A percentile compares a stretch with the other conserved stretches of the same genome.
Evolutionary conservation across 2,797 vertebrate genomes (phyloP).

Genomic region (Mallotus villosus): DNA sequence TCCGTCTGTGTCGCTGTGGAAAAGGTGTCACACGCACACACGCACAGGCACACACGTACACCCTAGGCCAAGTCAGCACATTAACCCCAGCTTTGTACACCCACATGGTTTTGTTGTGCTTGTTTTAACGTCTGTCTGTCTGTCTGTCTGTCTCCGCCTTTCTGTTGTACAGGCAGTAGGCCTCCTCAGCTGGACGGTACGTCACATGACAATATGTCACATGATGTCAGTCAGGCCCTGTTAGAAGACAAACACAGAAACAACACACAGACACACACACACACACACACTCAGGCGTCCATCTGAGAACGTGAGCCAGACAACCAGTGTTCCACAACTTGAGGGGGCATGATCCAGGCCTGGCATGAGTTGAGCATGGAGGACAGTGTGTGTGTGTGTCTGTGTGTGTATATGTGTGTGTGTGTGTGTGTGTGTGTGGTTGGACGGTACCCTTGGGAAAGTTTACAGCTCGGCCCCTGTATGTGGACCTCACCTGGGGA

Average conservation of each 20-base stretch:
- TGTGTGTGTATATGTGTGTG: too few species aligned
- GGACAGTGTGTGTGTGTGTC: slow-evolving; percentile 68
- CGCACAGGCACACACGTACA: slow-evolving; percentile 33
- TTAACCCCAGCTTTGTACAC: slow-evolving; percentile 40
- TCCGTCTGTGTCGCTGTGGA: neutral
- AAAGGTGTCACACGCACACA: slow-evolving; percentile 14
- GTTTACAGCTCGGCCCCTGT: slow-evolving; percentile 77
- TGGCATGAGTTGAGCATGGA: too few species aligned
- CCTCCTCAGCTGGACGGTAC: slow-evolving; percentile 58
- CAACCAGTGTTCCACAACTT: neutral
- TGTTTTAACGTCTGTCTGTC: slow-evolving; percentile 51
- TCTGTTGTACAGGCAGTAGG: too few species aligned
- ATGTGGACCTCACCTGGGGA: slow-evolving; percentile 79
- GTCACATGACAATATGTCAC: slow-evolving; percentile 59
- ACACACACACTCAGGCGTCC: slow-evolving; percentile 22
- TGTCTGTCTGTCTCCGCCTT: slow-evolving; percentile 44
- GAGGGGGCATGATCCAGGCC: too few species aligned
- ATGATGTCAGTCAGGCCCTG: too few species aligned
- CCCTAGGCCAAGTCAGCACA: slow-evolving; percentile 38
- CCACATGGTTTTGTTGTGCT: slow-evolving; percentile 67
- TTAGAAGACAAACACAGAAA: slow-evolving; percentile 54
- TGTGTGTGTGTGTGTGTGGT: slow-evolving; percentile 74
- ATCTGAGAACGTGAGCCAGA: neutral
- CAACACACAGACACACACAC: slow-evolving; percentile 29
- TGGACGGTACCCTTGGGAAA: slow-evolving; percentile 81